A percentile compares a stretch with the other conserved stretches of the same genome.
phyloP scores from a whole-genome alignment of 2,888 invertebrate species.

The Meteorus colon region DNA sequence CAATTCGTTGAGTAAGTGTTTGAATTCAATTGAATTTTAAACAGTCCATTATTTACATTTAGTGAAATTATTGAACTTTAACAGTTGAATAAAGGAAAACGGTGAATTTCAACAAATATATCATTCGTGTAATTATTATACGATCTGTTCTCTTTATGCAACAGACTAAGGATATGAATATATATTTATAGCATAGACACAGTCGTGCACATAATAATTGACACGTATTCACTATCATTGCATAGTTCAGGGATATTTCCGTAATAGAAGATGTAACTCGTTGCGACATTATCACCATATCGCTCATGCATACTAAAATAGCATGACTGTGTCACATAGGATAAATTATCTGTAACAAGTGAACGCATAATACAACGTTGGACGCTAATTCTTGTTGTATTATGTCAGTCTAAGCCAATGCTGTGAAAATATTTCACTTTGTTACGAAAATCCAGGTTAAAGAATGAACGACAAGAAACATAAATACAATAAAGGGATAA shows the following conservation, averaged over 20 bases:
- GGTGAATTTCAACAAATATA: background rate
- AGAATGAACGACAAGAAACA: constrained; percentile 22
- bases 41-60: background rate
- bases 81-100: background rate
- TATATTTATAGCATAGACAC: no score
- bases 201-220: no score
- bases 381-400: constrained; percentile 47
- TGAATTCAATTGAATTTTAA: constrained; percentile 7
- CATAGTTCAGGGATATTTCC: no score
- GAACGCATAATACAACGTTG: constrained; percentile 17
- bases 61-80: background rate
- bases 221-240: no score
- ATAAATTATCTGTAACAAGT: constrained; percentile 56
- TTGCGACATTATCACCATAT: constrained; percentile 47
- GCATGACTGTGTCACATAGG: constrained; percentile 43
- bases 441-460: constrained; percentile 33
- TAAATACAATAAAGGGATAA: constrained; percentile 17
- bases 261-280: background rate
- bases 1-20: background rate
- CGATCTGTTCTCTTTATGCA: background rate
- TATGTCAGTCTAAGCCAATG: constrained; percentile 44
- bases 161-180: no score
- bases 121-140: background rate
- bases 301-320: constrained; percentile 49
- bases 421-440: constrained; percentile 51